Conservation (phyloP, 2,113 vertebrate genomes). For the Turdus rufiventris region DNA sequence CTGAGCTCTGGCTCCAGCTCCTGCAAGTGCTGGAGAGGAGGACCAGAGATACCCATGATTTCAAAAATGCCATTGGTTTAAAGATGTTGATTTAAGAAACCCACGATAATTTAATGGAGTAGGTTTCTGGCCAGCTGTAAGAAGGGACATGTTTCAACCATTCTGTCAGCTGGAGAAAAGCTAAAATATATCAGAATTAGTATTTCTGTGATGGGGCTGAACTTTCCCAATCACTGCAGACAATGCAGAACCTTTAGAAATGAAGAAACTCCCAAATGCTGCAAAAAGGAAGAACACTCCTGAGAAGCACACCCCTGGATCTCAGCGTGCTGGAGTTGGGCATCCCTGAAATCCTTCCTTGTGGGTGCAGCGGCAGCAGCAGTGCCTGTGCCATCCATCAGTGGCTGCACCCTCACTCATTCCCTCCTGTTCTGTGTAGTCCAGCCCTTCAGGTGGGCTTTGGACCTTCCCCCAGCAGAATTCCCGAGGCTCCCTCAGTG, state of each 20-base stretch:
- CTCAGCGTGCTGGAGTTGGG: fast-evolving
- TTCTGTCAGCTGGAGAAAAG: constrained; percentile 10
- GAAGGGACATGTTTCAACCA: background rate
- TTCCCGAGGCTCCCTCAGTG: background rate
- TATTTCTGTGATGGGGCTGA: background rate
- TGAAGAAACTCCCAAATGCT: background rate
- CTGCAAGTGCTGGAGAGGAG: background rate
- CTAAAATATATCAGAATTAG: background rate
- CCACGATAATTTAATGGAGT: background rate
- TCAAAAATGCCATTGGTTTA: constrained; percentile 21
- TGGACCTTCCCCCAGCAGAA: fast-evolving
- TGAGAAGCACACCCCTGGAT: background rate
- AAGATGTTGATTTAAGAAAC: background rate
- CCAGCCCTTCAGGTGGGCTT: background rate
- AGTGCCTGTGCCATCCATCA: fast-evolving
- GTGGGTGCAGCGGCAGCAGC: fast-evolving
- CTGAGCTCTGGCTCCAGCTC: background rate
- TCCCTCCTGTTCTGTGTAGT: fast-evolving
- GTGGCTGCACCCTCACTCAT: fast-evolving
- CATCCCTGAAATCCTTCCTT: background rate
- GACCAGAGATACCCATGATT: background rate
- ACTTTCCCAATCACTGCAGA: background rate
- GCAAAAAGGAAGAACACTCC: background rate
- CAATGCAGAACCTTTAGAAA: background rate
- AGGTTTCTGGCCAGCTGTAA: constrained; percentile 12